These are phyloP conservation scores for Calliopsis andreniformis DNA, from an alignment of 1,140 invertebrate genomes.

Conservation along the genomic window DNA sequence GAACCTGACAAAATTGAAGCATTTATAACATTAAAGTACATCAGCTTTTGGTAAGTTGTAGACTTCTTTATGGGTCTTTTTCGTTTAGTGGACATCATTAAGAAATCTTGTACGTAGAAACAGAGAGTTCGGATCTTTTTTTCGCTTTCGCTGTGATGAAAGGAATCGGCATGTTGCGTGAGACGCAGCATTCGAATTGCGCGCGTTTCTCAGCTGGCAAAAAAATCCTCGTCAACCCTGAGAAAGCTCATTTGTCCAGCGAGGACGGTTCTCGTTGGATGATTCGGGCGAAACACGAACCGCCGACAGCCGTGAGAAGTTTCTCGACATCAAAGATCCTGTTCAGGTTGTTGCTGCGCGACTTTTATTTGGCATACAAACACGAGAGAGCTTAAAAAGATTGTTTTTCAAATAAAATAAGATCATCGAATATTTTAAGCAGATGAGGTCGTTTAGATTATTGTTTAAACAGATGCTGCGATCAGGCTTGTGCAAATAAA, in stretches of 20 bases:
- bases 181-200: background rate
- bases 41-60: no score
- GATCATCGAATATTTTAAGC: no score
- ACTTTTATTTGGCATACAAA: background rate
- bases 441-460: no score
- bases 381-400: no score
- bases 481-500: no score
- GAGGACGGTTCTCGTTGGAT: background rate
- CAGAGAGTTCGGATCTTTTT: conserved; percentile 6
- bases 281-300: background rate
- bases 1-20: no score
- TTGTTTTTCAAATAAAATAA: no score
- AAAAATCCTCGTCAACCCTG: background rate
- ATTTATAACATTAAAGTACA: no score
- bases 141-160: background rate
- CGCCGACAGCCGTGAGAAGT: background rate
- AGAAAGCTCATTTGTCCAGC: conserved; percentile 12
- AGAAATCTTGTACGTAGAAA: no score
- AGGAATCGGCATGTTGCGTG: background rate
- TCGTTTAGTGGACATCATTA: no score
- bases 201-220: background rate
- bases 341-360: background rate
- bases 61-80: no score
- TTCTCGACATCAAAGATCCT: background rate
- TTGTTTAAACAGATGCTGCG: no score